Conservation (phyloP, 2,113 vertebrate species). For the Gallinago jamesoni region DNA sequence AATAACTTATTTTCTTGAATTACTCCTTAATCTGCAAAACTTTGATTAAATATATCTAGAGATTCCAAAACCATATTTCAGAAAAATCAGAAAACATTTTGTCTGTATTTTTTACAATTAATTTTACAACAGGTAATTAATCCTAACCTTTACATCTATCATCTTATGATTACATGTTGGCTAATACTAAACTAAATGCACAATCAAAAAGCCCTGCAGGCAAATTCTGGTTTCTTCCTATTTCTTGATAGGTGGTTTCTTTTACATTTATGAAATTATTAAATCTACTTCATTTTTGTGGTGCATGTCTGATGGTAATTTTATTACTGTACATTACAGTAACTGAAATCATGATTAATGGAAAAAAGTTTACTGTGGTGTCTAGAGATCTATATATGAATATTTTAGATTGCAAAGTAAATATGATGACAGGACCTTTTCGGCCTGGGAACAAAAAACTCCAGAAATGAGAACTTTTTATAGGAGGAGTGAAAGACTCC, state of each 20-base stretch:
- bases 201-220: neutral
- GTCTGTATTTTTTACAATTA: neutral
- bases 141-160: neutral
- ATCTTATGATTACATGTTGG: neutral
- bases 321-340: neutral
- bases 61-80: neutral
- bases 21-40: neutral
- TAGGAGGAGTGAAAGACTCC: neutral
- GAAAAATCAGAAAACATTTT: neutral
- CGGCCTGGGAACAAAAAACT: neutral
- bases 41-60: neutral
- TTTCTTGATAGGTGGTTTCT: neutral
- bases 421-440: neutral
- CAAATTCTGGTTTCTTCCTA: neutral
- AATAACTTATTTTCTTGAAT: neutral
- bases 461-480: neutral
- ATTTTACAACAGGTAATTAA: neutral
- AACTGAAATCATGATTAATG: neutral
- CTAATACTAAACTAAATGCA: neutral
- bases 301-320: neutral
- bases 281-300: neutral
- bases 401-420: neutral
- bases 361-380: neutral
- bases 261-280: neutral
- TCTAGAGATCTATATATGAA: neutral